These are phyloP conservation scores for Tachysurus vachellii DNA, from an alignment of 2,113 vertebrate genomes.

Conservation along the genomic window DNA sequence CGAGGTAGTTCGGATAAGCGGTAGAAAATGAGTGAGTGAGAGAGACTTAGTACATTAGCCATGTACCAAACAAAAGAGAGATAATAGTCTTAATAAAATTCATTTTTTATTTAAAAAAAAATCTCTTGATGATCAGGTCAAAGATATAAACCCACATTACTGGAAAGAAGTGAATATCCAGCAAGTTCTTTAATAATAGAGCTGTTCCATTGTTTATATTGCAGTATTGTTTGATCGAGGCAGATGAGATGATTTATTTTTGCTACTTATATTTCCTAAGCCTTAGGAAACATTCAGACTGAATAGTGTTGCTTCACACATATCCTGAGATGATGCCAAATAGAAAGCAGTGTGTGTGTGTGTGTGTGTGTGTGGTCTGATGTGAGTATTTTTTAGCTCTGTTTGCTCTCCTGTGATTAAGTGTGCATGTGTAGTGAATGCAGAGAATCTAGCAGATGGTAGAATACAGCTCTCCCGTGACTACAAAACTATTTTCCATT, in stretches of 20 bases:
- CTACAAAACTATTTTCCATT: conserved; percentile 59
- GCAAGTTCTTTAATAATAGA: not conserved
- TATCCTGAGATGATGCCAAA: conserved; percentile 40
- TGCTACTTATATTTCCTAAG: conserved; percentile 69
- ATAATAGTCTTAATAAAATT: not conserved
- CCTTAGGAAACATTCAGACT: conserved; percentile 53
- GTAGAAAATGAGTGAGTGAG: too few relatives aligned
- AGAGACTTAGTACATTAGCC: conserved; percentile 47
- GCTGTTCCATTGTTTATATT: not conserved
- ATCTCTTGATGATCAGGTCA: not conserved
- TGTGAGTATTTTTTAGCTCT: conserved; percentile 22
- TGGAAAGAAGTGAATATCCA: not conserved
- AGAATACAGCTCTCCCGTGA: conserved; percentile 68
- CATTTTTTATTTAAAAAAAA: not conserved
- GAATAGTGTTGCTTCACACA: not conserved
- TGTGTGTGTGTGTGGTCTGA: not conserved
- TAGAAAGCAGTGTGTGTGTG: conserved; percentile 27
- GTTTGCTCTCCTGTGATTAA: not conserved
- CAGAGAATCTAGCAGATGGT: conserved; percentile 74
- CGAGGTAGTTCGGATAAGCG: too few relatives aligned
- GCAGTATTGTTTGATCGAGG: conserved; percentile 47
- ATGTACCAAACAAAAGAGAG: conserved; percentile 34
- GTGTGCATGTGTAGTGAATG: conserved; percentile 37
- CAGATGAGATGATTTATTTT: conserved; percentile 61
- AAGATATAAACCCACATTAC: not conserved